Evolutionary conservation across 2,113 vertebrate species (phyloP), one percentile per base, ranked within the genome.

Genomic region (Hypomesus transpacificus): DNA sequence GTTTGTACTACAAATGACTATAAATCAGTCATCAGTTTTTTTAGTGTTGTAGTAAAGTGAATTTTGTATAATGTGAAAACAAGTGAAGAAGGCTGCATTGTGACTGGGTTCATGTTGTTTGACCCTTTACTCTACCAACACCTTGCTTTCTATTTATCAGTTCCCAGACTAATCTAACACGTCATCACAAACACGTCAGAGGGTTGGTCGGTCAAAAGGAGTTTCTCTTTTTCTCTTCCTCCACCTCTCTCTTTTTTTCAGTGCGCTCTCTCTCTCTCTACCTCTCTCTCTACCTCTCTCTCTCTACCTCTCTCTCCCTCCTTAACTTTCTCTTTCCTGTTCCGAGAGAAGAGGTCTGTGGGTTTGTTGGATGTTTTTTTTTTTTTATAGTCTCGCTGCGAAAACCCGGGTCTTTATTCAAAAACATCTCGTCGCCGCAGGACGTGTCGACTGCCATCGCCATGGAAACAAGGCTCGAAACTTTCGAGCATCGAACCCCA

Each of bases 401-500:
- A 59, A 66, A 28, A 3, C 65, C 54, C 69, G 14, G 64, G 61
- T 76, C 70, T 68, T 74, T 72, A 75, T 78, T 81, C 66, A 78
- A 80, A 72, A 78, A 70, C 62, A 76, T 82, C 68, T 80, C 20
- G 77, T 86, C 83, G 88, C 83, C 74, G 76, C 74, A 68, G 73
- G 81, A 83, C 81, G 85, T 90, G 84, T 87, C 87, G 86, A 87
- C 84, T 85, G 82, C 84, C 77, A 88, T 92, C 68, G 79, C 90
- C 88, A 92, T 92, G 91, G 90, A 87, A 91, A 92, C 89, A 91
- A 85, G 68, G 81, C 77, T 87, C 78, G 81, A 88, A 88, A 84
- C 84, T 90, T 87, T 83, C 79, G 75, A 87, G 81, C 66, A 24
- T 84, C 76, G 66, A 46, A 86, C 85, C 88, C 81, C 75, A 73